Percentiles rank a stretch among this genome's conserved stretches.
These are phyloP conservation scores for Megaceryle torquata DNA, from an alignment of 2,113 vertebrate genomes.

Conservation along the genomic window DNA sequence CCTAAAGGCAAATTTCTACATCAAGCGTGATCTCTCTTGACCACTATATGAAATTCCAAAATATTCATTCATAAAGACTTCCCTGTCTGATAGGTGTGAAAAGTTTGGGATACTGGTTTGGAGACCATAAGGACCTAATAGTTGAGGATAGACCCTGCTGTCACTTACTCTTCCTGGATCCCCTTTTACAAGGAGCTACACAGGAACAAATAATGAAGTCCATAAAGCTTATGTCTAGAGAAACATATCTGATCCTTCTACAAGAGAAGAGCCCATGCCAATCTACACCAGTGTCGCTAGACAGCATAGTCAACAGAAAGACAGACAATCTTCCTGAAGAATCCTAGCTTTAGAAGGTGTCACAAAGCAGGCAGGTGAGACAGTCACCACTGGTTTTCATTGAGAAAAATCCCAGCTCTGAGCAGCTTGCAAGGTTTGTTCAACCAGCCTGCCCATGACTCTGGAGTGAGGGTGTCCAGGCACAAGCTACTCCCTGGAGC, in stretches of 20 bases:
- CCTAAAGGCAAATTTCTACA: background rate
- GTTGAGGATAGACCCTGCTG: background rate
- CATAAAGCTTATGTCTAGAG: background rate
- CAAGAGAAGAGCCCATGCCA: background rate
- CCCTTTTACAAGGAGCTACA: background rate
- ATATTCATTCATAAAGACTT: background rate
- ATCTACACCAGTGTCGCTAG: background rate
- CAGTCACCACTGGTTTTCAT: background rate
- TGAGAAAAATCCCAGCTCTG: background rate
- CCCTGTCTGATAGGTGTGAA: background rate
- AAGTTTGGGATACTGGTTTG: background rate
- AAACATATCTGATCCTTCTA: background rate
- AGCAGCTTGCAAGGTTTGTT: background rate
- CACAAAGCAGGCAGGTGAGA: background rate
- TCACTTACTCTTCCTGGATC: background rate
- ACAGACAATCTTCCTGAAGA: background rate
- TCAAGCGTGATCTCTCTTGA: background rate
- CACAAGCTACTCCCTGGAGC: background rate
- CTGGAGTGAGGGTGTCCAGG: background rate
- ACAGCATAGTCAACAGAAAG: background rate
- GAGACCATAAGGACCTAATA: background rate
- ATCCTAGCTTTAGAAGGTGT: background rate
- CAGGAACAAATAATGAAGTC: background rate
- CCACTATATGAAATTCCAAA: background rate
- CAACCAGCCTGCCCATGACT: background rate